Evolutionary conservation across 2,797 vertebrate genomes (phyloP).

Genomic region (Atherinosoma microstoma): DNA sequence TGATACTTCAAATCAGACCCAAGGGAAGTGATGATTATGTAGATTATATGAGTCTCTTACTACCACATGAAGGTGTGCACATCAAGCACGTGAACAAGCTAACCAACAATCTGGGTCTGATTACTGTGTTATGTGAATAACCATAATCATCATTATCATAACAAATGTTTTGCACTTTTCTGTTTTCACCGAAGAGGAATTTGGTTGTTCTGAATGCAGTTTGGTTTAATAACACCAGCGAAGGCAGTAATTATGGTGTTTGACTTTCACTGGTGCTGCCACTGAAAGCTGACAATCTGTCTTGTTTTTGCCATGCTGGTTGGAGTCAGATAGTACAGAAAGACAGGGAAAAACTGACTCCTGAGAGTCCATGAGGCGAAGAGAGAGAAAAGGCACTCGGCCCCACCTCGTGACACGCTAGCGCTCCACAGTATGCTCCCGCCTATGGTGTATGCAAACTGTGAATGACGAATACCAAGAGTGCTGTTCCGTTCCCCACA

Average conservation of each 20-base stretch:
- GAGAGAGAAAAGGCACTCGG: conserved; percentile 51
- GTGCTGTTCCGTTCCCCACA: conserved; percentile 59
- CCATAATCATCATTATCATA: background rate
- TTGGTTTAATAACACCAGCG: conserved; percentile 19
- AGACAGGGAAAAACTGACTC: conserved; percentile 29
- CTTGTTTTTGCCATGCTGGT: conserved; percentile 30
- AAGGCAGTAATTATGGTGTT: conserved; percentile 47
- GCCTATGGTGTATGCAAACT: conserved; percentile 66
- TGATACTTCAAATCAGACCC: conserved; percentile 26
- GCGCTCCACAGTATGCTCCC: conserved; percentile 56
- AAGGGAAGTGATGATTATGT: conserved; percentile 33
- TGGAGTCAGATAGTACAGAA: conserved; percentile 47
- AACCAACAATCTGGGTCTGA: conserved; percentile 31
- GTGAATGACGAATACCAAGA: conserved; percentile 69
- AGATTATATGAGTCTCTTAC: conserved; percentile 18
- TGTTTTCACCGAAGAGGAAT: background rate
- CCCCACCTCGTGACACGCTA: conserved; percentile 62
- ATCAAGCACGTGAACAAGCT: conserved; percentile 30
- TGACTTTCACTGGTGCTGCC: conserved; percentile 20
- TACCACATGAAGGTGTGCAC: conserved; percentile 2
- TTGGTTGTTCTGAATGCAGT: conserved; percentile 7
- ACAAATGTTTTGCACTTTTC: conserved; percentile 5
- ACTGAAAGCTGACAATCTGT: conserved; percentile 48
- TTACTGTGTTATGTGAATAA: conserved; percentile 32
- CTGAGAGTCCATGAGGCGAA: conserved; percentile 45